A percentile compares a stretch with the other conserved stretches of the same genome.
Conservation (phyloP, 1,140 invertebrate species). For the Zaprionus africanus region DNA sequence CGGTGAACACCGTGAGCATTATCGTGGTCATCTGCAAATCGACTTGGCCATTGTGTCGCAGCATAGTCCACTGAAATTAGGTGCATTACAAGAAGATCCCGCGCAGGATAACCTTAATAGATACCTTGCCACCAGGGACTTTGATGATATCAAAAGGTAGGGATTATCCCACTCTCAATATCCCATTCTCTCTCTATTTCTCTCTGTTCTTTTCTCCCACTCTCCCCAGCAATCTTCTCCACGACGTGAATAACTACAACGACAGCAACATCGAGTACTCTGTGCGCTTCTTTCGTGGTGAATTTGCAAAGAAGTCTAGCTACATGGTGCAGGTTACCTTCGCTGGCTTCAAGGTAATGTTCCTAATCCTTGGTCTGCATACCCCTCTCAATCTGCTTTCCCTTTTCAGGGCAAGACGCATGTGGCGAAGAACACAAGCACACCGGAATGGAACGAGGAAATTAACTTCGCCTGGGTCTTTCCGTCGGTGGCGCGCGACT, state of each 20-base stretch:
- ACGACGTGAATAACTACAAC: slow-evolving; percentile 67
- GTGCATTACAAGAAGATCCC: slow-evolving; percentile 26
- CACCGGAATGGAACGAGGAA: slow-evolving; percentile 85
- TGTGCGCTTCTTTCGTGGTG: slow-evolving; percentile 65
- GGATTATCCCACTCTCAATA: not conserved
- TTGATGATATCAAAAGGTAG: slow-evolving; percentile 91
- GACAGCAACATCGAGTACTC: slow-evolving; percentile 76
- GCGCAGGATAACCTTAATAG: slow-evolving; percentile 38
- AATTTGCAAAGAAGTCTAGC: slow-evolving; percentile 66
- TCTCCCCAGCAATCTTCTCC: slow-evolving; percentile 88
- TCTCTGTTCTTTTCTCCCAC: not conserved
- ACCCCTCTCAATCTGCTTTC: slow-evolving; percentile 66
- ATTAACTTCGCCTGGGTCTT: slow-evolving; percentile 85
- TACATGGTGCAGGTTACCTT: slow-evolving; percentile 84
- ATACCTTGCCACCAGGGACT: slow-evolving; percentile 85
- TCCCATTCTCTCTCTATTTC: too few species aligned
- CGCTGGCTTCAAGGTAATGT: slow-evolving; percentile 74
- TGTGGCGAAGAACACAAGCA: slow-evolving; percentile 70
- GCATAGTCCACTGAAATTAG: slow-evolving; percentile 28
- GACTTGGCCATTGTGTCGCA: slow-evolving; percentile 89
- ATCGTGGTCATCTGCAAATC: slow-evolving; percentile 88
- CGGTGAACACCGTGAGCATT: slow-evolving; percentile 58
- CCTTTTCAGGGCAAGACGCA: slow-evolving; percentile 83
- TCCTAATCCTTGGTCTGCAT: slow-evolving; percentile 48
- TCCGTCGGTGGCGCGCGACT: slow-evolving; percentile 85